phyloP scores from a whole-genome alignment of 2,113 vertebrate species.

The Urocitellus parryii region DNA sequence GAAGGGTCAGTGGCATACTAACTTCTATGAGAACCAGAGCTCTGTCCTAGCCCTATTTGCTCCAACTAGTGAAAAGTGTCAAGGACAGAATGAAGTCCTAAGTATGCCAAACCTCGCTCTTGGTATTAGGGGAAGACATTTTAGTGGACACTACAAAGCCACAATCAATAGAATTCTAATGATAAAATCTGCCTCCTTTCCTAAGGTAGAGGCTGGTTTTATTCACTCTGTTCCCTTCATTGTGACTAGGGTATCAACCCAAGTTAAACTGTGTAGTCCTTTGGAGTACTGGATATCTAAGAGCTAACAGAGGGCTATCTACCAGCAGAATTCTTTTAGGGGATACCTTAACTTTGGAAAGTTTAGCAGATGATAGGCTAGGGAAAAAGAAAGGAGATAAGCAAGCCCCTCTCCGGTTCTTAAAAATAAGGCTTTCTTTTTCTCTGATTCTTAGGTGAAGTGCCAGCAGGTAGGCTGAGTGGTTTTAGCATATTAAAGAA shows the following conservation, averaged over 20 bases:
- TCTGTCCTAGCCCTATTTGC: not conserved
- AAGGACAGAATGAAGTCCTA: conserved; percentile 34
- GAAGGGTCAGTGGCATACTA: not conserved
- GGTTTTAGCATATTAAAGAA: not conserved
- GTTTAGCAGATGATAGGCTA: not conserved
- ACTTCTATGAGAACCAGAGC: conserved; percentile 18
- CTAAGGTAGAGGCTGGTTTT: not conserved
- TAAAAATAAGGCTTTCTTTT: not conserved
- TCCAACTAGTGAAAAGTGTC: not conserved
- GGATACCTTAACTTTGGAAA: not conserved
- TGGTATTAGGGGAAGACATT: not conserved
- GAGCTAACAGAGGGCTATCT: not conserved
- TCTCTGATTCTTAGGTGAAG: not conserved
- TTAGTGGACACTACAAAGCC: not conserved
- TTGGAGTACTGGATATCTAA: not conserved
- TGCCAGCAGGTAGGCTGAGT: not conserved
- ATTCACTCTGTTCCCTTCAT: not conserved
- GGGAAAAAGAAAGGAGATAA: not conserved
- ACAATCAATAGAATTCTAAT: not conserved
- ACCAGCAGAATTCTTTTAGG: not conserved
- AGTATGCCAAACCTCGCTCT: not conserved
- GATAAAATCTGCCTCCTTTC: not conserved
- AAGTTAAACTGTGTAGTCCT: not conserved
- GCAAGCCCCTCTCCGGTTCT: not conserved
- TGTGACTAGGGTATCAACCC: not conserved